Percentiles rank a stretch among this genome's conserved stretches.
Conservation (phyloP, 2,797 vertebrate species). For the Fringilla coelebs region DNA sequence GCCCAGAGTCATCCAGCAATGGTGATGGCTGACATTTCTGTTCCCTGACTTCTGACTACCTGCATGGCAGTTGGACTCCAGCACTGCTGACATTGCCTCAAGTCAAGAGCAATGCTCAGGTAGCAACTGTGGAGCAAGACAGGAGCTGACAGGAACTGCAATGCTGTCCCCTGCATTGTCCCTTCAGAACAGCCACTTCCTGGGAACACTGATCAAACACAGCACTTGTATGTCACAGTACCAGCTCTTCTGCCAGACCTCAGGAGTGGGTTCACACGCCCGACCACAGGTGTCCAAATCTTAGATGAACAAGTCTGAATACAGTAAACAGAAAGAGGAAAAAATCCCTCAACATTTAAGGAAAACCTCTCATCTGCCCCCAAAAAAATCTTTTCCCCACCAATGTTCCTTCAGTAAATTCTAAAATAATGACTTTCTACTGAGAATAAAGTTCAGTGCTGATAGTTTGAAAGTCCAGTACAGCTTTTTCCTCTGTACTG, state of each 20-base stretch:
- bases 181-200: background rate
- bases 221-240: background rate
- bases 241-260: background rate
- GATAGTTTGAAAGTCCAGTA: background rate
- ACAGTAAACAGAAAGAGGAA: background rate
- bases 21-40: background rate
- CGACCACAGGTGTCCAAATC: background rate
- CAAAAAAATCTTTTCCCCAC: background rate
- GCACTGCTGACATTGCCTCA: background rate
- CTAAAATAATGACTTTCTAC: background rate
- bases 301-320: background rate
- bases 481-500: background rate
- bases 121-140: background rate
- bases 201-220: background rate
- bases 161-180: too few species aligned
- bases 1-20: background rate
- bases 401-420: background rate
- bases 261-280: background rate
- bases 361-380: background rate
- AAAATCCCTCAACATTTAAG: background rate
- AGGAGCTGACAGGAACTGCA: background rate
- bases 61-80: background rate
- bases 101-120: background rate
- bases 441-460: background rate
- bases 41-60: background rate